These are phyloP conservation scores for Microtus oregoni DNA, from an alignment of 2,113 vertebrate species.

Conservation along the genomic window DNA sequence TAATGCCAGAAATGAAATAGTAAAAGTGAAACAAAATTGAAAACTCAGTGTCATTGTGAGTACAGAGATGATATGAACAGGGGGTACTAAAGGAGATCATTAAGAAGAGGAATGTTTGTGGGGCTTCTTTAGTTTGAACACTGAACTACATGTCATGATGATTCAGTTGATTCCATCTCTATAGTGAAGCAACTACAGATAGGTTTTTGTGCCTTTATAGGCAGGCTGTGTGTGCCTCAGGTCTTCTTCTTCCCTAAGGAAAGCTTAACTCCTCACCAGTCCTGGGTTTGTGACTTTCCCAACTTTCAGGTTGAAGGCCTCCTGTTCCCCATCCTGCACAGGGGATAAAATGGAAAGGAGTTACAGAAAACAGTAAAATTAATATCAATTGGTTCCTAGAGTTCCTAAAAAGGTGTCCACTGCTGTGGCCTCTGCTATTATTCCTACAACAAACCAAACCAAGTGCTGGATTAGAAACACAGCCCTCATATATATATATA, in stretches of 20 bases:
- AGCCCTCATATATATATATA: background rate
- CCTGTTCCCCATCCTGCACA: background rate
- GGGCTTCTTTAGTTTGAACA: background rate
- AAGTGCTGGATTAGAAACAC: background rate
- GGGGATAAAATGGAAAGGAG: slow-evolving; percentile 23
- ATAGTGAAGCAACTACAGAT: background rate
- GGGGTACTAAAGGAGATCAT: background rate
- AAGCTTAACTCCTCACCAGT: background rate
- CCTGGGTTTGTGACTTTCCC: background rate
- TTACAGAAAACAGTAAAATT: background rate
- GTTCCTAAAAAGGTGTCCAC: background rate
- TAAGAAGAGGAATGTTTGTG: background rate
- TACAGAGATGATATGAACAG: background rate
- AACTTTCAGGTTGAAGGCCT: background rate
- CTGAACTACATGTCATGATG: background rate
- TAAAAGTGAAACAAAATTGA: slow-evolving; percentile 17
- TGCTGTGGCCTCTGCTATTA: background rate
- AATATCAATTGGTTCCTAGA: background rate
- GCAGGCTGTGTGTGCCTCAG: background rate
- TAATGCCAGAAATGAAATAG: slow-evolving; percentile 59
- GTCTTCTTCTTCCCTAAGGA: background rate
- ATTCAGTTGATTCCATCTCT: background rate
- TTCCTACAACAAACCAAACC: background rate
- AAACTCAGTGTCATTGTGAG: background rate
- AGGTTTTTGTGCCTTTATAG: background rate